phyloP scores from a whole-genome alignment of 2,888 invertebrate species.

The Agrilus mali region DNA sequence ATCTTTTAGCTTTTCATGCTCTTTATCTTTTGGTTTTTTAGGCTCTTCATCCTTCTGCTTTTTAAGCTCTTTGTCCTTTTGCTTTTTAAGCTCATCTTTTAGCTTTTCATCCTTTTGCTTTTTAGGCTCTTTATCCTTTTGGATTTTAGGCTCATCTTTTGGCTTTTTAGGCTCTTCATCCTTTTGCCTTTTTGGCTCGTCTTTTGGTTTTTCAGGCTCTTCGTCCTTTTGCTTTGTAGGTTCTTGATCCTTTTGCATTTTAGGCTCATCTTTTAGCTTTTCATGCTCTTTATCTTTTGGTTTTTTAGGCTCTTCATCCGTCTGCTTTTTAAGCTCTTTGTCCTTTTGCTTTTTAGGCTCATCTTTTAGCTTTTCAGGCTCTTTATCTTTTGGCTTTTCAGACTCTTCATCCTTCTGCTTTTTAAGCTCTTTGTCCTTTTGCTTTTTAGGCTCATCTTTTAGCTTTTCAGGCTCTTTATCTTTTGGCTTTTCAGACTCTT shows the following conservation, averaged over 20 bases:
- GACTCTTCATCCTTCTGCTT: constrained; percentile 4
- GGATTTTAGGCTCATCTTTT: too few relatives aligned
- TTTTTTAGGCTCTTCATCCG: constrained; percentile 4
- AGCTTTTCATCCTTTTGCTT: too few relatives aligned
- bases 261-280: too few relatives aligned
- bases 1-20: too few relatives aligned
- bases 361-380: constrained; percentile 3
- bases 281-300: constrained; percentile 5
- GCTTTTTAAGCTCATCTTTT: too few relatives aligned
- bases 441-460: constrained; percentile 3
- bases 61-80: too few relatives aligned
- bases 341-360: constrained; percentile 2
- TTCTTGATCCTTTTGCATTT: too few relatives aligned
- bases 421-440: constrained; percentile 4
- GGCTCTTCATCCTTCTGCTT: too few relatives aligned
- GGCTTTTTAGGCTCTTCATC: constrained; percentile 3
- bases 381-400: constrained; percentile 1
- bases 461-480: constrained; percentile 3
- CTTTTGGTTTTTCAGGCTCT: constrained; percentile 4
- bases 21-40: too few relatives aligned
- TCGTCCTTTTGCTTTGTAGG: too few relatives aligned
- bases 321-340: too few relatives aligned
- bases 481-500: constrained; percentile 3
- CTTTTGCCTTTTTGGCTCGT: too few relatives aligned
- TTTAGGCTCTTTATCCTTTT: constrained; percentile 5